Conservation (phyloP, 2,888 invertebrate species). For the Metallyticus violacea region DNA sequence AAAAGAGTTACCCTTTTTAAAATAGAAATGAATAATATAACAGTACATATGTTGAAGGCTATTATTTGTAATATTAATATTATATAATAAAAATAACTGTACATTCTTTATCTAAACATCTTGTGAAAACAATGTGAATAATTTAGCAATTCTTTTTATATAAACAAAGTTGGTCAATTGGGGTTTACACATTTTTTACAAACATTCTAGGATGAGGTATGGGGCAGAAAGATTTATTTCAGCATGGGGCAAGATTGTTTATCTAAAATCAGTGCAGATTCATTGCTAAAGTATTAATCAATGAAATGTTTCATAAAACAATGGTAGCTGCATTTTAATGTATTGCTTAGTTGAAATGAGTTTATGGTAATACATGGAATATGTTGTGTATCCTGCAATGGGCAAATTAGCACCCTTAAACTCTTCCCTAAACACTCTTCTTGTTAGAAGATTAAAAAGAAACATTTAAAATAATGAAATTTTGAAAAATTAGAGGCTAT, state of each 20-base stretch:
- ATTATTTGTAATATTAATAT: constrained; percentile 26
- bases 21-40: constrained; percentile 21
- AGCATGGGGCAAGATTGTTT: background rate
- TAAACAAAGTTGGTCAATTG: constrained; percentile 17
- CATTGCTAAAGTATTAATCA: constrained; percentile 2
- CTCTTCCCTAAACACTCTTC: background rate
- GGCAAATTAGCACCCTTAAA: background rate
- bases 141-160: constrained; percentile 21
- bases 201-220: background rate
- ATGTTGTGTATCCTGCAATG: background rate
- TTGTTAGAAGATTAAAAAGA: background rate
- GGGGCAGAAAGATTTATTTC: background rate
- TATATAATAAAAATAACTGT: constrained; percentile 33
- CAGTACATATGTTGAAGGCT: constrained; percentile 19
- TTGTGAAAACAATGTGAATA: constrained; percentile 17
- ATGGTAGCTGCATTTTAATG: background rate
- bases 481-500: background rate
- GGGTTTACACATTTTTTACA: background rate
- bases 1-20: constrained; percentile 16
- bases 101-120: constrained; percentile 24
- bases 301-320: background rate
- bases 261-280: constrained; percentile 6
- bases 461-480: background rate
- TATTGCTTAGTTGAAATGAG: constrained; percentile 6
- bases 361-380: background rate